Conservation (phyloP, 2,888 invertebrate genomes). For the Embidobia sp. region DNA sequence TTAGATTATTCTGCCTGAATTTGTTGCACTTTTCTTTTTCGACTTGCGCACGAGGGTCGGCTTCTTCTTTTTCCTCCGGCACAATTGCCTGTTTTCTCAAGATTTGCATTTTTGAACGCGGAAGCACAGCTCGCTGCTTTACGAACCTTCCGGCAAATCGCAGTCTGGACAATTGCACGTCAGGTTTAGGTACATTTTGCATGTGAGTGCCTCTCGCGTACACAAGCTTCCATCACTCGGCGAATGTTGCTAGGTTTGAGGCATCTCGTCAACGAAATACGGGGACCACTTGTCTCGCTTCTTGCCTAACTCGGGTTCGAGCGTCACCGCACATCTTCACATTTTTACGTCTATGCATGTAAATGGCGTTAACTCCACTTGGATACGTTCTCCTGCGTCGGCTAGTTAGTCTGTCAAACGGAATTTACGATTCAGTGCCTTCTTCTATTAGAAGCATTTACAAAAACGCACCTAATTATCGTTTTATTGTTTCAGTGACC, state of each 20-base stretch:
- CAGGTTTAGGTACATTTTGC: constrained; percentile 70
- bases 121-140: constrained; percentile 70
- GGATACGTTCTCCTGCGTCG: constrained; percentile 26
- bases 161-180: constrained; percentile 70
- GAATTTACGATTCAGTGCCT: constrained; percentile 4
- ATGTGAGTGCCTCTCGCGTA: constrained; percentile 65
- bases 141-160: constrained; percentile 69
- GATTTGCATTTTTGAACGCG: constrained; percentile 71
- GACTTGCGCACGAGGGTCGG: constrained; percentile 18
- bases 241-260: constrained; percentile 34
- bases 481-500: too few relatives aligned
- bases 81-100: constrained; percentile 59
- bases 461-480: too few relatives aligned
- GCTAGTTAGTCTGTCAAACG: constrained; percentile 25
- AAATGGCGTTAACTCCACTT: constrained; percentile 43
- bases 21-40: constrained; percentile 41
- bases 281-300: constrained; percentile 37
- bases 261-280: constrained; percentile 62
- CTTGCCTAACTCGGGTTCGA: constrained; percentile 37
- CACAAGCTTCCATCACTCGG: constrained; percentile 54
- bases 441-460: background rate
- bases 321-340: constrained; percentile 13
- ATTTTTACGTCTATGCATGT: constrained; percentile 33
- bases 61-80: constrained; percentile 42
- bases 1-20: constrained; percentile 51